Evolutionary conservation across 2,797 vertebrate genomes (phyloP).

Genomic region (Myiotriccus ornatus): DNA sequence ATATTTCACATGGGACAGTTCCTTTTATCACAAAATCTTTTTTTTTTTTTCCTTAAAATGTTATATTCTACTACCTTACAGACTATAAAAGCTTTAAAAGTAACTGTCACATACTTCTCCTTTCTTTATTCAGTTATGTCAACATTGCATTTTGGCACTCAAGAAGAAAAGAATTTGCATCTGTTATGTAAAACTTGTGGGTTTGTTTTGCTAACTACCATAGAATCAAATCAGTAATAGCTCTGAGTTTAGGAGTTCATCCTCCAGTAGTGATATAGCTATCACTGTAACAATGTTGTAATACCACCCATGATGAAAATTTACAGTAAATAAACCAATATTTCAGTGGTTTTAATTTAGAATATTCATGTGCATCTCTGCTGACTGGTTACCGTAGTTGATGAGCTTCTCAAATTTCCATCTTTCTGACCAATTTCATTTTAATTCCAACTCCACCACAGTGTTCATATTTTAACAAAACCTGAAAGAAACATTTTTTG

Average conservation of each 20-base stretch:
- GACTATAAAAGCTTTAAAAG: neutral
- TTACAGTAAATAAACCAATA: neutral
- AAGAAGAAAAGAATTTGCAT: neutral
- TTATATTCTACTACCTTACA: neutral
- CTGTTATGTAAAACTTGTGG: neutral
- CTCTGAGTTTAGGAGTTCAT: neutral
- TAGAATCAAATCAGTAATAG: neutral
- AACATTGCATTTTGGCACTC: neutral
- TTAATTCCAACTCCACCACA: neutral
- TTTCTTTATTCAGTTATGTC: neutral
- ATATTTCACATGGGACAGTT: neutral
- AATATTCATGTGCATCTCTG: neutral
- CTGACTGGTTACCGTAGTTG: neutral
- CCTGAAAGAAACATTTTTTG: neutral
- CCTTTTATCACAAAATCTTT: neutral
- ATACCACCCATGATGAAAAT: accelerated
- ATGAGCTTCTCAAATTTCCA: neutral
- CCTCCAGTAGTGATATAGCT: neutral
- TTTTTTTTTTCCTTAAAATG: neutral
- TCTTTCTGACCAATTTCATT: neutral
- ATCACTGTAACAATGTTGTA: neutral
- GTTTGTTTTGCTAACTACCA: neutral
- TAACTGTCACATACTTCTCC: neutral
- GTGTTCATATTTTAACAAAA: neutral
- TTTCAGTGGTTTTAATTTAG: neutral